A percentile compares a stretch with the other conserved stretches of the same genome.
phyloP scores from a whole-genome alignment of 2,797 vertebrate species.

The Gymnothorax javanicus region DNA sequence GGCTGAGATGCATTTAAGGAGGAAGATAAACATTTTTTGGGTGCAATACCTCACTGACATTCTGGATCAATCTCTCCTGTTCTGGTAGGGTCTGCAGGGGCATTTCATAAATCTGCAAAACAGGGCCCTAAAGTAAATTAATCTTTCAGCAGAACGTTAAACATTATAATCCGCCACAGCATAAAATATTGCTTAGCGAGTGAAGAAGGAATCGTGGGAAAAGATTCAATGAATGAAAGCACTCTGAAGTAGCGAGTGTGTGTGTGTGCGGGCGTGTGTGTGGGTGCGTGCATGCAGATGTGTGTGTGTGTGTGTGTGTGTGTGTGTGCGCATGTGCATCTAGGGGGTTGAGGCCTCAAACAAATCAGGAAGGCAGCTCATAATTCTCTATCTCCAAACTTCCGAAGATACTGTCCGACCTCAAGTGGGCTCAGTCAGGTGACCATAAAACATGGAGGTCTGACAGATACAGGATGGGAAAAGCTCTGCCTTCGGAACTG shows the following conservation, averaged over 20 bases:
- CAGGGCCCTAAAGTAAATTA: constrained; percentile 13
- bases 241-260: constrained; percentile 36
- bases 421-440: constrained; percentile 63
- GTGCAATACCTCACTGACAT: constrained; percentile 58
- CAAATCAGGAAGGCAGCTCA: constrained; percentile 72
- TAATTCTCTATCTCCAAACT: constrained; percentile 69
- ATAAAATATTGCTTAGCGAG: constrained; percentile 29
- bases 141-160: constrained; percentile 37
- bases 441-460: constrained; percentile 64
- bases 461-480: constrained; percentile 40
- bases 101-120: constrained; percentile 61
- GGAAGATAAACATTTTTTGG: constrained; percentile 29
- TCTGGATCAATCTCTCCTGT: constrained; percentile 49
- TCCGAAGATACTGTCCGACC: constrained; percentile 71
- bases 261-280: constrained; percentile 35
- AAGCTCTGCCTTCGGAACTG: constrained; percentile 32
- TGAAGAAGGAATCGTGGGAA: constrained; percentile 1
- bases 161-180: constrained; percentile 35
- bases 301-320: constrained; percentile 44
- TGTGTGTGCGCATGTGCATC: constrained; percentile 40
- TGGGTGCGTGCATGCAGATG: constrained; percentile 48
- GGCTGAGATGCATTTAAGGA: constrained; percentile 23
- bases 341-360: constrained; percentile 53
- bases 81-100: constrained; percentile 53
- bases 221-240: constrained; percentile 43